A percentile compares a stretch with the other conserved stretches of the same genome.
Evolutionary conservation across 53 echinoderm and acorn worm species (phyloP).

Genomic region (Hippasteria phrygiana): DNA sequence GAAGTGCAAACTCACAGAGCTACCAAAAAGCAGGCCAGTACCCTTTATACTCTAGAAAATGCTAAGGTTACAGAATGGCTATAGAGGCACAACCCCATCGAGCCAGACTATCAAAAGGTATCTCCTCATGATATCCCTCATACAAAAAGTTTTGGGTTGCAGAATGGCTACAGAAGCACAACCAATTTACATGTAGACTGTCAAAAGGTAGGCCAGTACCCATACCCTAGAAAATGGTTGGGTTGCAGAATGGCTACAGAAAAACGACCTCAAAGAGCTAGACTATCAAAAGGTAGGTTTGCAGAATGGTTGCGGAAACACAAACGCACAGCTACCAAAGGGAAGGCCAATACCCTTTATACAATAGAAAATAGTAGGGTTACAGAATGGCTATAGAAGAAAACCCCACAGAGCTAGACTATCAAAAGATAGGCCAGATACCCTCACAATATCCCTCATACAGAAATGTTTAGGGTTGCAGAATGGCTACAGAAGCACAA

Average conservation of each 20-base stretch:
- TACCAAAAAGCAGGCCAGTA: conserved; percentile 79
- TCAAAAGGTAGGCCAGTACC: conserved; percentile 74
- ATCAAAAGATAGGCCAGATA: conserved; percentile 76
- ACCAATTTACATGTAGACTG: conserved; percentile 89
- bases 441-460: neutral
- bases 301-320: conserved; percentile 95
- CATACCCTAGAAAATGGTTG: neutral
- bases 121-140: neutral
- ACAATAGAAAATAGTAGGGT: too few species aligned
- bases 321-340: conserved; percentile 92
- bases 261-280: too few species aligned
- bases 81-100: conserved; percentile 95
- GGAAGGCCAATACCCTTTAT: conserved; percentile 50
- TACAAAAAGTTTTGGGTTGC: too few species aligned
- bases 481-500: conserved; percentile 92
- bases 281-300: too few species aligned
- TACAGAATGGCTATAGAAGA: conserved; percentile 96
- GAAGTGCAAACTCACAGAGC: conserved; percentile 94
- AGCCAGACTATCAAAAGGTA: conserved; percentile 93
- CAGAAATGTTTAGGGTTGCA: conserved; percentile 9
- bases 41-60: too few species aligned
- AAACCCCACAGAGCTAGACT: conserved; percentile 97
- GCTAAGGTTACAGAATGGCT: conserved; percentile 93
- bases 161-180: conserved; percentile 95
- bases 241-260: too few species aligned